Base-by-base conservation (phyloP, 2,888 invertebrate species). In the Eucera pruinosa region DNA sequence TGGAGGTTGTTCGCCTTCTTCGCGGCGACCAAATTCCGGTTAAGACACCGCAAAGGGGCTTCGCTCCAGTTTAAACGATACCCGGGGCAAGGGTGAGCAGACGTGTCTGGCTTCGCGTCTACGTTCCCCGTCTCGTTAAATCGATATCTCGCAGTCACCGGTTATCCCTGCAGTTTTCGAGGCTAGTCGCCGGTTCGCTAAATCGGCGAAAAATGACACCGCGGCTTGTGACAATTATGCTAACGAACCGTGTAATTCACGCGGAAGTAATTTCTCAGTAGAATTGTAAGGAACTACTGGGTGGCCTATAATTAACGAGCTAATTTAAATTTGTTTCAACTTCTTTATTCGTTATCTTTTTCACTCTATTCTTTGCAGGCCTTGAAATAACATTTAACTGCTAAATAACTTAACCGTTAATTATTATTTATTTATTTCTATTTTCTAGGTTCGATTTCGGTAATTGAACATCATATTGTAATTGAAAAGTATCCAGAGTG, bases 21-120 rank as follows among this genome's bases (percentile, higher is more conserved):
- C 69, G 13, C 20, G 41, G 50, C 70, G 54, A 52, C 70, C 68
- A 72, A 81, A 81, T 80, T 81, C 80, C 66, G 65, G 80, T 77
- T 73, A 80, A 81, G 81, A 75, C 81, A 60, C 55, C 55, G 50
- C 61, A 48, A 78, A 69, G 43, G 62, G 81, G 81, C 69, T 81
- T 81, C 81, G 45, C 30, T 68, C 60, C 66, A 80, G 76, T 76
- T 68, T 80, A 69, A 57, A 64, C 68, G 71, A 43, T 58, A 65
- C 68, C 69, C 15, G 27, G 33, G 33, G 18, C 25, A 64, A 55
- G 57, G 65, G 57, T 41, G 71, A 50, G 20, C 18, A 61, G 67
- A 77, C 81, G 65, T 57, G 81, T 81, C 81, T 80, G 81, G 81
- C 81, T 81, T 81, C 78, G 77, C 64, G 72, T 69, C 79, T 75